These are phyloP conservation scores for Ciconia boyciana DNA, from an alignment of 2,113 vertebrate species.

Conservation along the genomic window DNA sequence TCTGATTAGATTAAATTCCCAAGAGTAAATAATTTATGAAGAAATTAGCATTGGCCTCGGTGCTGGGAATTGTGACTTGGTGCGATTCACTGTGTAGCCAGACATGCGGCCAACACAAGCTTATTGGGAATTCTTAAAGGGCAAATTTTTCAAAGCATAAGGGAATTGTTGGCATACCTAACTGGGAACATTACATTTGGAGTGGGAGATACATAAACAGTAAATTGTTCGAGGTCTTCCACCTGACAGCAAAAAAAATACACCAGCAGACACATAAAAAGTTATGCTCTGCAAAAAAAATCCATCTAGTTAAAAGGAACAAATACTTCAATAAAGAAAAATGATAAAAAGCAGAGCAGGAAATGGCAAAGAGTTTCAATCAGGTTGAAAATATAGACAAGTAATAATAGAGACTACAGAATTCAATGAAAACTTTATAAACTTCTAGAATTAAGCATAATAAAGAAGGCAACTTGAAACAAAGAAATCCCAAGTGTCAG, in stretches of 20 bases:
- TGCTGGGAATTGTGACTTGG: background rate
- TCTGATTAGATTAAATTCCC: background rate
- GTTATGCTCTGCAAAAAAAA: background rate
- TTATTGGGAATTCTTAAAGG: background rate
- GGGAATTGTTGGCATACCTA: background rate
- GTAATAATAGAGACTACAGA: background rate
- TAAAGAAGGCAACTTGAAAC: slow-evolving; percentile 31
- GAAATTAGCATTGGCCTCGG: background rate
- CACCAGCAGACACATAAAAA: rapidly evolving
- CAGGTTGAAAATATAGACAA: background rate
- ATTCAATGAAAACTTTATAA: slow-evolving; percentile 49
- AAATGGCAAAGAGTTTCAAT: background rate
- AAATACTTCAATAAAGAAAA: background rate
- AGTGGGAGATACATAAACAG: background rate
- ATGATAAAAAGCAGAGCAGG: background rate
- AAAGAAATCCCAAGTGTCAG: slow-evolving; percentile 32
- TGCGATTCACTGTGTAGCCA: background rate
- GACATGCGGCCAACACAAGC: background rate
- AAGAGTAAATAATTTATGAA: background rate
- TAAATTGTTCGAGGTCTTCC: background rate
- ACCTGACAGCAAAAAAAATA: background rate
- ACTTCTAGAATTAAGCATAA: slow-evolving; percentile 31
- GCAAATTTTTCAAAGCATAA: background rate
- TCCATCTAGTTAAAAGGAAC: background rate
- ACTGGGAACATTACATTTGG: background rate